Evolutionary conservation across 1,140 invertebrate genomes (phyloP), one percentile per base, ranked within the genome.

Genomic region (Teleogryllus occipitalis): DNA sequence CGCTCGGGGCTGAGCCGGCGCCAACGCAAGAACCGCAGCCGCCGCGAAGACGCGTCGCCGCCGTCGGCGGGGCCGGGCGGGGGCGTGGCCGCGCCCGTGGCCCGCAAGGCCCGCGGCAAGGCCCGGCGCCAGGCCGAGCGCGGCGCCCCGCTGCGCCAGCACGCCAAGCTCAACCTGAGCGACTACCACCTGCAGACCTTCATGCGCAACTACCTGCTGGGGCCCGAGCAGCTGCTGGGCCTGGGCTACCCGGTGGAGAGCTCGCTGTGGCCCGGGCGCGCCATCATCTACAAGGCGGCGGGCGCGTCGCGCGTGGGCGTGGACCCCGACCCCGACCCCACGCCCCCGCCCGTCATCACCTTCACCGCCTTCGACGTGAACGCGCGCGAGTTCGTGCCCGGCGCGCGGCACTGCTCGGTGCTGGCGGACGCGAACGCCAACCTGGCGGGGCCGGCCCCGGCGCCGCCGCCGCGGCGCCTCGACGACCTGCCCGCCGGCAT

Each of bases 181-280:
- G 88, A 90, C 75, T 79, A 72, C 0, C 81, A 84, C 3, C 74
- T 91, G 15, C 84, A 85, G 10, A 79, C 87, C 8, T 83, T 88
- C 12, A 82, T 94, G 27, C 85, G 85, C 0, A 85, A 86, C 14
- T 93, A 95, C 84, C 82, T 92, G 0, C 85, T 96, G 39, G 88
- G 88, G 6, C 86, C 88, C 5, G 89, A 92, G 48, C 88, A 94
- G 78, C 86, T 96, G 79, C 86, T 89, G 18, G 87, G 90, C 8
- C 88, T 94, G 80, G 94, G 94, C 0, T 97, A 91, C 84, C 95
- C 95, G 0, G 84, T 93, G 0, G 89, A 91, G 54, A 89, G 90
- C 78, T 87, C 87, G 12, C 84, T 88, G 1, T 88, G 89, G 54
- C 88, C 90, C 5, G 89, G 89, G 3, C 87, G 87, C 81, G 91